phyloP scores from a whole-genome alignment of 2,113 vertebrate genomes.

The Arenaria interpres region DNA sequence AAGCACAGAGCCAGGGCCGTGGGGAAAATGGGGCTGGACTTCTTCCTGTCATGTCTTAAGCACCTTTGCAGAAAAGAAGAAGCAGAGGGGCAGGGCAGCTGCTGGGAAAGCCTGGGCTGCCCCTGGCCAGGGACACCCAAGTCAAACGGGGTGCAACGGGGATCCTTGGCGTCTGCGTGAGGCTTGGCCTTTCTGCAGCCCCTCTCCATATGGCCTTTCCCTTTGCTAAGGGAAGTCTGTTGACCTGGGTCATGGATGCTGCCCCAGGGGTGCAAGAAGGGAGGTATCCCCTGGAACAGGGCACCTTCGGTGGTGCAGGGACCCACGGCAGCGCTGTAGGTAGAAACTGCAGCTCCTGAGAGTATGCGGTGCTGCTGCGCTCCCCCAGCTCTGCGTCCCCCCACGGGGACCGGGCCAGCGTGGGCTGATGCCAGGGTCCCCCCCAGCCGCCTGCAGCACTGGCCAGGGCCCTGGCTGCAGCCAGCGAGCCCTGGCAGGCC shows the following conservation, averaged over 20 bases:
- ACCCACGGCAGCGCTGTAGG: neutral
- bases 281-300: neutral
- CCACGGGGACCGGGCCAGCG: rapidly evolving
- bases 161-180: neutral
- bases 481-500: too few species aligned
- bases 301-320: neutral
- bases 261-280: neutral
- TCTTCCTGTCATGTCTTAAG: neutral
- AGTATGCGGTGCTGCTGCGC: too few species aligned
- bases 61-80: neutral
- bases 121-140: neutral
- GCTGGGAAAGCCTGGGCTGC: neutral
- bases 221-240: neutral
- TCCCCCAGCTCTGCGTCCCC: neutral
- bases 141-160: neutral
- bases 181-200: neutral
- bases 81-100: neutral
- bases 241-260: neutral
- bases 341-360: neutral
- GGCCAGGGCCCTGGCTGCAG: neutral
- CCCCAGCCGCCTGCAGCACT: neutral
- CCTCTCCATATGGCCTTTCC: rapidly evolving
- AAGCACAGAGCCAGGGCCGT: neutral
- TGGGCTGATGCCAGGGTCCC: neutral
- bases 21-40: neutral